Evolutionary conservation across 2,888 invertebrate genomes (phyloP), one percentile per base, ranked within the genome.

Genomic region (Achlya flavicornis): DNA sequence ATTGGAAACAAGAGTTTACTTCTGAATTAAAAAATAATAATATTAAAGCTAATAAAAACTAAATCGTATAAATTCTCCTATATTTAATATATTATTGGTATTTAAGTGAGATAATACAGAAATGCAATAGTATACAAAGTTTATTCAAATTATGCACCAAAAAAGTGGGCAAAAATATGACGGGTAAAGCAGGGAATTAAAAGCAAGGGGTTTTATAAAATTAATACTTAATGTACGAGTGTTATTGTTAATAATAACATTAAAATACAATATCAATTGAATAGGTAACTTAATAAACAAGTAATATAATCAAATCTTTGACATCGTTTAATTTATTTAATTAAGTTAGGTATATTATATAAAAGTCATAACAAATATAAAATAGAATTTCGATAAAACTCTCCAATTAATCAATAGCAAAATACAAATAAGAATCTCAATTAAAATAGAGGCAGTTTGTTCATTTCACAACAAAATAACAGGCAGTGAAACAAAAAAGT

Each of bases 381-480:
- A 16, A 62, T 67, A 70, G 43, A 66, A 71, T 66, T 71, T 72
- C 75, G 70, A 76, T 76, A 75, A 58, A 16, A 12, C 38, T 35
- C 58, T 35, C 58, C 14, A 58, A 58, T n/a, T 3, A 58, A 35
- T 6, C 16, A n/a, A 58, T 71, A 74, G 69, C 71, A 72, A 63
- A 67, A 71, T 71, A 77, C 71, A 74, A 66, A 71, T 75, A 64
- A 76, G 72, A 83, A 84, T 84, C 84, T 83, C 81, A 81, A 76
- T 74, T 70, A 78, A 79, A 66, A 70, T 66, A 73, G 78, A 83
- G 80, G 80, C 82, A 82, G 77, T 76, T 80, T 73, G 71, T 79
- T 79, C 72, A 68, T 66, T 71, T 72, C 73, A 79, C 74, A 78
- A 76, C 71, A 73, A 70, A 70, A 70, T 67, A 68, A 69, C 62